Evolutionary conservation across 2,113 vertebrate genomes (phyloP).

Genomic region (Rissa tridactyla): DNA sequence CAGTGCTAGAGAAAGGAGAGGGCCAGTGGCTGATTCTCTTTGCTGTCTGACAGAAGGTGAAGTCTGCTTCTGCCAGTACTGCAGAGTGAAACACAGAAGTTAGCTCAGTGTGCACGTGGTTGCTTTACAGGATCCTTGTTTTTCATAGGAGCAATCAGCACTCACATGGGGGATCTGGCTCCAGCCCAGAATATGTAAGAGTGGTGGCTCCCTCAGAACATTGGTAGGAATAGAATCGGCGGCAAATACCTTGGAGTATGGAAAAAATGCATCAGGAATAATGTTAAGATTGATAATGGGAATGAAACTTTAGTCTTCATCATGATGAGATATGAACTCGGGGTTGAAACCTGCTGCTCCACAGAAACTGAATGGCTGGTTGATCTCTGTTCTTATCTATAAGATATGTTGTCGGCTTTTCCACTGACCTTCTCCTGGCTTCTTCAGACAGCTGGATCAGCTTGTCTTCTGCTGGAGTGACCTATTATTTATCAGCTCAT

Average conservation of each 20-base stretch:
- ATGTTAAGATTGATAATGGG: background rate
- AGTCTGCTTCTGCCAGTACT: background rate
- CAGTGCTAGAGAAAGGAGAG: background rate
- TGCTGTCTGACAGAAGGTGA: background rate
- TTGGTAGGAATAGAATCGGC: background rate
- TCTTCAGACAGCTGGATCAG: background rate
- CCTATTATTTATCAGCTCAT: background rate
- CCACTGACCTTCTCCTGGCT: background rate
- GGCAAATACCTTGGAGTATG: background rate
- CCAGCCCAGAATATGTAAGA: background rate
- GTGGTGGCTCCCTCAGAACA: background rate
- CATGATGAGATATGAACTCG: background rate
- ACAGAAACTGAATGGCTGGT: background rate
- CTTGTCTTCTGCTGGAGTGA: background rate
- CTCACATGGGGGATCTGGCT: background rate
- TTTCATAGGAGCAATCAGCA: background rate
- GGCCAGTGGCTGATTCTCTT: background rate
- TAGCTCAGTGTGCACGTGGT: rapidly evolving
- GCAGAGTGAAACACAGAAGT: background rate
- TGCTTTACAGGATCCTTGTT: background rate
- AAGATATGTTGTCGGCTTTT: background rate
- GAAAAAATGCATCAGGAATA: background rate
- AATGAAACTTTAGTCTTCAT: background rate
- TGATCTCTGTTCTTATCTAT: background rate
- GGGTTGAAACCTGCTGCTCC: background rate